Evolutionary conservation across 2,113 vertebrate species (phyloP).

Genomic region (Echinops telfairi): DNA sequence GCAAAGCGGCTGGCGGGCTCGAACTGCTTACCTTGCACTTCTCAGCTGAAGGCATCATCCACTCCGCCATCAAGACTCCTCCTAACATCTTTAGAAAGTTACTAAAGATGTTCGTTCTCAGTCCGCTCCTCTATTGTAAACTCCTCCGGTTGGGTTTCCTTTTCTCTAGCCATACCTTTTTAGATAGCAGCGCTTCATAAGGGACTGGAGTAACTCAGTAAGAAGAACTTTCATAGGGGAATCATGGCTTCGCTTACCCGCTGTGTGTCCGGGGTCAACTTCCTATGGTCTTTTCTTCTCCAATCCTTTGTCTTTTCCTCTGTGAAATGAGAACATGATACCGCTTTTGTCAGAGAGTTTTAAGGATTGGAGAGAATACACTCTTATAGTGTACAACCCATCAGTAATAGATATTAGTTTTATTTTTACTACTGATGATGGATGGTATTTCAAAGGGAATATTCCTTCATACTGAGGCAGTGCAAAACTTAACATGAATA

Average conservation of each 20-base stretch:
- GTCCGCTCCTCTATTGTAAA: neutral
- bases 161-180: neutral
- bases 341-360: neutral
- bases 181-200: neutral
- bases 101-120: neutral
- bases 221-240: neutral
- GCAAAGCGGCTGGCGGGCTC: too few relatives aligned
- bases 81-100: neutral
- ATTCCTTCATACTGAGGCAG: neutral
- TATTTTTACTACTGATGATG: neutral
- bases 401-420: neutral
- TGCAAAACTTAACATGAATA: neutral
- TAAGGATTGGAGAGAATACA: neutral
- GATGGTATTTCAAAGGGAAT: neutral
- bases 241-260: neutral
- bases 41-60: too few relatives aligned
- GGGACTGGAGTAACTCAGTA: neutral
- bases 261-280: neutral
- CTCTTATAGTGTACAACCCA: neutral
- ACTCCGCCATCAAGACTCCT: too few relatives aligned
- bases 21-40: too few relatives aligned
- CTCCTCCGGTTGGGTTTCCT: neutral
- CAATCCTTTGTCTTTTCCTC: neutral
- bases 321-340: neutral
- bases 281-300: neutral